Evolutionary conservation across 1,140 invertebrate species (phyloP).

Genomic region (Asbolus verrucosus): DNA sequence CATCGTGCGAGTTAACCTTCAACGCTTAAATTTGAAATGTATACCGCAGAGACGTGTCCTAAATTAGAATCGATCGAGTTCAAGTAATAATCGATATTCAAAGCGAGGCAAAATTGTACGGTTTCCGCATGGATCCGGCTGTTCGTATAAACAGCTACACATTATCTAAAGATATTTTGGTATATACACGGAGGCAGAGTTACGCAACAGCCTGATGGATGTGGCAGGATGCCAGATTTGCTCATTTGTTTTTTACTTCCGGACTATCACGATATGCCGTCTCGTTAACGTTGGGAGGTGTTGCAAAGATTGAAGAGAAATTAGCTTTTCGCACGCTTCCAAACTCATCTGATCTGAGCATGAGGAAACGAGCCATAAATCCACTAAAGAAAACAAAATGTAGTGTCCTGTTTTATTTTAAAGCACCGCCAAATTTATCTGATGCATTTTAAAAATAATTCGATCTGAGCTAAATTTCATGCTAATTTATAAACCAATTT

Average conservation of each 20-base stretch:
- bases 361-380: neutral
- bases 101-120: slow-evolving; percentile 16
- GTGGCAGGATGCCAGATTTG: slow-evolving; percentile 16
- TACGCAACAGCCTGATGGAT: slow-evolving; percentile 46
- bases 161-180: slow-evolving; percentile 58
- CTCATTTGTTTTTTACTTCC: slow-evolving; percentile 43
- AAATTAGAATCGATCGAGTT: slow-evolving; percentile 19
- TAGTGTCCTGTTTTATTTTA: neutral
- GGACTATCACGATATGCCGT: slow-evolving; percentile 21
- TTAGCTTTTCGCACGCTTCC: slow-evolving; percentile 9
- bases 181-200: slow-evolving; percentile 12
- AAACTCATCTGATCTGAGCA: too few relatives aligned
- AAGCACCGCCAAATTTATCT: neutral
- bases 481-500: slow-evolving; percentile 26
- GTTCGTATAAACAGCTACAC: slow-evolving; percentile 51
- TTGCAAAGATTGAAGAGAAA: slow-evolving; percentile 21
- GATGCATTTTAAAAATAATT: slow-evolving; percentile 8
- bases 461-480: neutral
- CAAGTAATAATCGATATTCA: slow-evolving; percentile 18
- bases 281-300: neutral
- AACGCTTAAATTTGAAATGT: slow-evolving; percentile 3
- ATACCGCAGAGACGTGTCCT: neutral
- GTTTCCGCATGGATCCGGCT: slow-evolving; percentile 32
- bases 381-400: neutral
- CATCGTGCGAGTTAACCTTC: slow-evolving; percentile 20